Base-by-base conservation (phyloP, 37 sponge, comb jelly and placozoan genomes). In the Spongilla lacustris region DNA sequence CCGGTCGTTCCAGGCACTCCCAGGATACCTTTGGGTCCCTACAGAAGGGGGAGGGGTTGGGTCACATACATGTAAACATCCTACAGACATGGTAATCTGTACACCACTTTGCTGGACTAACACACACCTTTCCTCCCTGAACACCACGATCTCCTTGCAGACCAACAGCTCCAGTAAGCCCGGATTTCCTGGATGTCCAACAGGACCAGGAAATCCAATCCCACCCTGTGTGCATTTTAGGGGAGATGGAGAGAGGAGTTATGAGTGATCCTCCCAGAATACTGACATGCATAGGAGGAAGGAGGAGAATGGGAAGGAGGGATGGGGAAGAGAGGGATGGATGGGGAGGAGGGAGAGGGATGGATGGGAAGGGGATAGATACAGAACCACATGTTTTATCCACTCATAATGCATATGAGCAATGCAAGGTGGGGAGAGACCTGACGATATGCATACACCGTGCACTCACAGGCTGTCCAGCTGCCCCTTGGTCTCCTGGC, bases 391-490 rank as follows among this genome's bases (percentile, higher is more conserved):
- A n/a, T n/a, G n/a, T n/a, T n/a, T n/a, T n/a, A n/a, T n/a, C n/a
- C n/a, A n/a, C n/a, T n/a, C n/a, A n/a, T n/a, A 6, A 17, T 17
- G 58, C 58, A 58, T 14, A 17, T 58, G 58, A 58, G 19, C 11
- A 1, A 72, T 72, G 73, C 41, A 41, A 6, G 41, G 6, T 41
- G 41, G 6, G 41, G 41, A 9, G 41, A 6, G 41, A 9, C 41
- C 6, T 9, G 6, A 3, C 3, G 41, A 41, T 6, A 41, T 41
- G 41, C 41, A n/a, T 41, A 41, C 41, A 41, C n/a, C 23, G 69
- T 35, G 69, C 25, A 82, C 85, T 88, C 58, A 91, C 94, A 76
- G 91, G 81, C 8, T 71, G 28, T 88, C 94, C 91, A 38, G 67
- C 71, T 21, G 71, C 69, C 69, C 94, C 94, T 68, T 68, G 70